Percentiles rank a stretch among this genome's conserved stretches.
These are phyloP conservation scores for Idris sp. DNA, from an alignment of 1,140 invertebrate species.

Conservation along the genomic window DNA sequence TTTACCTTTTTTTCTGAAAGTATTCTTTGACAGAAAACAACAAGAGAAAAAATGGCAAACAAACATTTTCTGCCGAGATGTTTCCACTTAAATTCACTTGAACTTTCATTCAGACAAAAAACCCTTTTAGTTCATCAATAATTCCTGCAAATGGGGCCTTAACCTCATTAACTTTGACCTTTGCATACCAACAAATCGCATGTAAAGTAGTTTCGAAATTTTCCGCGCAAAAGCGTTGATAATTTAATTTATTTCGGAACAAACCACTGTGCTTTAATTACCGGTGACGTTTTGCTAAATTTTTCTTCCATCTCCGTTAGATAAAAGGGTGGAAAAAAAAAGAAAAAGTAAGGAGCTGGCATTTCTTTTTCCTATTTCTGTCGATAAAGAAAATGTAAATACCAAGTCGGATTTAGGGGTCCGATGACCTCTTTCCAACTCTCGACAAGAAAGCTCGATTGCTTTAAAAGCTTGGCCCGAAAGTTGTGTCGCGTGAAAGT, in stretches of 20 bases:
- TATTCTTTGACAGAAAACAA: no score
- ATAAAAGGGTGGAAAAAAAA: conserved; percentile 2
- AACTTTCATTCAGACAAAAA: conserved; percentile 10
- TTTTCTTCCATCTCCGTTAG: background rate
- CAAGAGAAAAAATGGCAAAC: conserved; percentile 9
- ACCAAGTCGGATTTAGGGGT: conserved; percentile 28
- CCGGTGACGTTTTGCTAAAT: conserved; percentile 17
- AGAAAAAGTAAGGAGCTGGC: no score
- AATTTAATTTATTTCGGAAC: conserved; percentile 47
- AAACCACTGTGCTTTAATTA: conserved; percentile 52
- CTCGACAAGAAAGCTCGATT: conserved; percentile 27
- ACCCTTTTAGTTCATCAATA: conserved; percentile 30
- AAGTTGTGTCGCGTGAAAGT: conserved; percentile 43
- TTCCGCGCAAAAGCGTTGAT: no score
- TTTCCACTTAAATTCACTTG: conserved; percentile 10
- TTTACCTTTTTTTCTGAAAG: no score
- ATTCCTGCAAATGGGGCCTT: conserved; percentile 23
- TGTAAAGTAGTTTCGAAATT: no score
- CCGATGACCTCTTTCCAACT: conserved; percentile 40
- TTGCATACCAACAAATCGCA: conserved; percentile 37
- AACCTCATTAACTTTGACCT: conserved; percentile 54
- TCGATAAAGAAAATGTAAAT: conserved; percentile 59
- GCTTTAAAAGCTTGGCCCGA: conserved; percentile 25
- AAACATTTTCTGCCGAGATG: conserved; percentile 8
- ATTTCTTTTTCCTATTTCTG: conserved; percentile 45